Evolutionary conservation across 2,888 invertebrate species (phyloP), one percentile per base, ranked within the genome.

Genomic region (Rhingia rostrata): DNA sequence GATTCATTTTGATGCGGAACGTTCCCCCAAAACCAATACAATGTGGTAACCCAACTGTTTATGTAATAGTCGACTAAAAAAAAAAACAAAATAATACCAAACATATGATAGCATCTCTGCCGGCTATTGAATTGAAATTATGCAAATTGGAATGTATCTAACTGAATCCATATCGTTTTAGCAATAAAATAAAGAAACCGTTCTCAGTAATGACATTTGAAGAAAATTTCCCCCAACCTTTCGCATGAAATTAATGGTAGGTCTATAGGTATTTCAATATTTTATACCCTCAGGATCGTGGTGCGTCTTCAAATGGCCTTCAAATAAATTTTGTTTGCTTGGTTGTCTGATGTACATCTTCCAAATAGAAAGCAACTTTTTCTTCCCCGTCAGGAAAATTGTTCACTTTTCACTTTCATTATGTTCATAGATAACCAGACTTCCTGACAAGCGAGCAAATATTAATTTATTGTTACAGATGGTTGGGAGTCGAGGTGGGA

Each of bases 191-290:
- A 64, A 30, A 51, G 39, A 47, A 63, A 10, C 22, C 22, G 22
- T 22, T 49, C 7, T 6, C 30, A 41, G 37, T 64, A 51, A 32
- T 64, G 22, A 22, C 22, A 22, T 22, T 22, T 53, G 6, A 35
- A 35, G 6, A 5, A 30, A 33, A 47, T 32, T 51, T 51, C 39
- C 5, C 41, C 32, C 12, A 39, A 32, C 37, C 51, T 64, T 64
- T 39, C 41, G 51, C 32, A 64, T 64, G 6, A n/a, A 53, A 53
- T 53, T 41, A 41, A 64, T 53, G 51, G 12, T 51, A 41, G 12
- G 49, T 10, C n/a, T 63, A 39, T 35, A 39, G 30, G 49, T 51
- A 53, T 64, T 64, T 51, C 32, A n/a, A 64, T 51, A 64, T 41
- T 41, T 47, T 35, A 47, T 14, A 1, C 22, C 22, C 22, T 22